These are phyloP conservation scores for Caradrina clavipalpis DNA, from an alignment of 2,888 invertebrate species.

Conservation along the genomic window DNA sequence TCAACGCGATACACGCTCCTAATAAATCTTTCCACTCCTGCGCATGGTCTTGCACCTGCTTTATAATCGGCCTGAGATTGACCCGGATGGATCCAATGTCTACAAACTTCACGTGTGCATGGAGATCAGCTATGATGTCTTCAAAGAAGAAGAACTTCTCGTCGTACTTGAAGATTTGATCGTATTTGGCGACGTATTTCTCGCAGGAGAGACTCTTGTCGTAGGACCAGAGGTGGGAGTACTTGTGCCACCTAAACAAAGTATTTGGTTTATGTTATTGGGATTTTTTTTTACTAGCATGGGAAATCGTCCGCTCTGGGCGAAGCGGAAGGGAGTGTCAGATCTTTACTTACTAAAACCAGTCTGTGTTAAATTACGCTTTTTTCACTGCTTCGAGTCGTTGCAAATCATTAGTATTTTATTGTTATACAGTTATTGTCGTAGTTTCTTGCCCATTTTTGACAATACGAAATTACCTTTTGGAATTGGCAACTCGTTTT, in stretches of 20 bases:
- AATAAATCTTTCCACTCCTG: constrained; percentile 95
- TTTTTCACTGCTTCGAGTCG: too few relatives aligned
- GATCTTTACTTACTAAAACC: too few relatives aligned
- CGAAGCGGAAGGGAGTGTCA: too few relatives aligned
- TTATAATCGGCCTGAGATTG: constrained; percentile 93
- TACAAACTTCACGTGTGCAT: constrained; percentile 90
- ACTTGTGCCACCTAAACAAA: constrained; percentile 92
- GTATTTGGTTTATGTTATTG: neutral
- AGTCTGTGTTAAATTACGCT: too few relatives aligned
- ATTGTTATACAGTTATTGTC: too few relatives aligned
- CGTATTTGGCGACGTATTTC: constrained; percentile 93
- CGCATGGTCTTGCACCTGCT: constrained; percentile 92
- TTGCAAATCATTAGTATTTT: too few relatives aligned
- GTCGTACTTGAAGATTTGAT: constrained; percentile 92
- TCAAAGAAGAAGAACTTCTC: constrained; percentile 96
- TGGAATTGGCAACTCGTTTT: too few relatives aligned
- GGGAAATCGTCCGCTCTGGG: too few relatives aligned
- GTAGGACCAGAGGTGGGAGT: constrained; percentile 94
- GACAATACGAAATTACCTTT: too few relatives aligned
- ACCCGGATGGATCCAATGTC: constrained; percentile 94
- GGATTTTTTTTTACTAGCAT: too few relatives aligned
- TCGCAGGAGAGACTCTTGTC: constrained; percentile 94
- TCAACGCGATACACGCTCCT: constrained; percentile 92
- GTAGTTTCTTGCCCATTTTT: too few relatives aligned
- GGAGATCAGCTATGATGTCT: constrained; percentile 93